Base-by-base conservation (phyloP, 2,888 invertebrate genomes). In the Polylopha cassiicola region DNA sequence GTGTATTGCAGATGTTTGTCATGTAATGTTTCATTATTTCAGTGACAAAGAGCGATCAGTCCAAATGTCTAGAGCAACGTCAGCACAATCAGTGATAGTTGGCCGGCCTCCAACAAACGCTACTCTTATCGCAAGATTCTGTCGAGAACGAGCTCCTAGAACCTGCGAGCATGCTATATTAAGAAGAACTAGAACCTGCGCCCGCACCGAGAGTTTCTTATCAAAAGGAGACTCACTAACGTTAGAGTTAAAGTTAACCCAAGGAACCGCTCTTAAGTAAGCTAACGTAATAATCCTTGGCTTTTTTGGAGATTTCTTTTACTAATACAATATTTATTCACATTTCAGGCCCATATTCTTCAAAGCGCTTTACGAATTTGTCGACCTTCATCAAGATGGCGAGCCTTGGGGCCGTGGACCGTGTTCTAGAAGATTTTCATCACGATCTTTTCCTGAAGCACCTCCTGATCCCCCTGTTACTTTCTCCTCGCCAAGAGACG, bases 301-400 rank as follows among this genome's bases (percentile, higher is more conserved):
- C 10, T 3, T 13, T 16, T 29, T 16, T 14, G 6, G 4, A 7
- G 2, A 7, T 32, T 4, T 2, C 11, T 18, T 22, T 15, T 13
- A 22, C 0, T 8, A 16, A 5, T 16, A 10, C 2, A 32, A 14
- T 38, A 16, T 21, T 45, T 18, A n/a, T 34, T n/a, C 32, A 34
- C 27, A 16, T 73, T 70, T 21, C 68, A 95, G 95, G 58, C 94
- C 95, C 0, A 89, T 95, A 28, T 90, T 91, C 56, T 95, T 95
- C 69, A 92, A 93, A 65, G 91, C 95, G 0, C 88, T 94, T 14
- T 95, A 95, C 75, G 95, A 95, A 73, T 95, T 95, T 64, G 95
- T 95, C 23, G 95, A 95, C 67, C 84, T 95, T 4, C 92, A 94
- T 57, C 92, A 95, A 76, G 95, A 95, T 51, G 95, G 95, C 0